Evolutionary conservation across 2,113 vertebrate genomes (phyloP).

Genomic region (Phaetusa simplex): DNA sequence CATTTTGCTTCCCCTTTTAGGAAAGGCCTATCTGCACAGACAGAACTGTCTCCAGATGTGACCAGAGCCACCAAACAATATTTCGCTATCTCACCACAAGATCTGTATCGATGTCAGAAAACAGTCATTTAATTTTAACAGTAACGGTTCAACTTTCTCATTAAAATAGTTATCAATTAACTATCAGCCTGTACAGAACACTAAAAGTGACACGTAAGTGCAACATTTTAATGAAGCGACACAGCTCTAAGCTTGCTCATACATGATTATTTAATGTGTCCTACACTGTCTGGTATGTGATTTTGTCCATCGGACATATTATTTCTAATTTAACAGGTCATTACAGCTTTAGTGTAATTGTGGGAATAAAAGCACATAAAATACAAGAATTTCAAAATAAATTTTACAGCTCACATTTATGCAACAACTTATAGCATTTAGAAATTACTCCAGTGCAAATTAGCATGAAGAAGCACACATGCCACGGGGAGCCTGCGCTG

Average conservation of each 20-base stretch:
- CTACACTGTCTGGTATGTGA: background rate
- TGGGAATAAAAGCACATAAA: slow-evolving; percentile 33
- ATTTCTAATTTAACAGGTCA: slow-evolving; percentile 33
- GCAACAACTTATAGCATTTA: background rate
- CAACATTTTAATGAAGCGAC: background rate
- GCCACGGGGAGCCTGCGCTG: background rate
- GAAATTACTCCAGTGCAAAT: background rate
- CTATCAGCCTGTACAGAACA: background rate
- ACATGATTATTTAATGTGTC: background rate
- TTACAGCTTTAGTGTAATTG: slow-evolving; percentile 11
- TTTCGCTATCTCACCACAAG: background rate
- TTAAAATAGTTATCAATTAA: background rate
- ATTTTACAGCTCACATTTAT: background rate
- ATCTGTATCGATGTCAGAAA: background rate
- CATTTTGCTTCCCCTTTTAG: background rate
- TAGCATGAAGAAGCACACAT: background rate
- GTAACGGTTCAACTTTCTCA: background rate
- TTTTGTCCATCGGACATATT: background rate
- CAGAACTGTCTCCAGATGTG: background rate
- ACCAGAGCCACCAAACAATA: background rate
- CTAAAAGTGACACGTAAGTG: background rate
- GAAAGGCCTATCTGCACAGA: background rate
- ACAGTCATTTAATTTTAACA: background rate
- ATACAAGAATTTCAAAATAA: slow-evolving; percentile 20
- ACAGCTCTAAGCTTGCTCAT: background rate